Evolutionary conservation across 2,888 invertebrate genomes (phyloP).

Genomic region (Tachina grossa): DNA sequence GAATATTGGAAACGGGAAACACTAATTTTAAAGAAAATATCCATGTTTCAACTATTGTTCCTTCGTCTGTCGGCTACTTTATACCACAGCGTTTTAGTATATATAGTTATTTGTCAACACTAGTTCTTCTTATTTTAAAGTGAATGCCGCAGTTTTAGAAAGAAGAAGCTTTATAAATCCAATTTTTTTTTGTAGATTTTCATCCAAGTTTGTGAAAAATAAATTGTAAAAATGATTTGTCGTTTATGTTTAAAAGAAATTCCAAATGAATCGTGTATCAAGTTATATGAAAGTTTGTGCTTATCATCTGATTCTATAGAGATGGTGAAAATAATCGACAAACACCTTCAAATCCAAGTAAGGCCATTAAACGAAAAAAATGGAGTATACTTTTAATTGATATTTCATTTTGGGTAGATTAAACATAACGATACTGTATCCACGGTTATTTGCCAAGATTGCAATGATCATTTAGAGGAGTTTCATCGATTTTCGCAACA

Average conservation of each 20-base stretch:
- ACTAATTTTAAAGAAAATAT: too few relatives aligned
- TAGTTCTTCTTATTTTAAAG: not conserved
- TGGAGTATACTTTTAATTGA: constrained; percentile 14
- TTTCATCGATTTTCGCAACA: constrained; percentile 71
- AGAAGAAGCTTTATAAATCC: constrained; percentile 54
- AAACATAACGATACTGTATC: constrained; percentile 71
- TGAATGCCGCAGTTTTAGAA: constrained; percentile 17
- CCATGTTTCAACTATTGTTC: too few relatives aligned
- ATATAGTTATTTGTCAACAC: not conserved
- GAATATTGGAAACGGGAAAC: too few relatives aligned
- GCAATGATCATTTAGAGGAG: constrained; percentile 72
- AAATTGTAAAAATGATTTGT: constrained; percentile 61
- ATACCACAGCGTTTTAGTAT: too few relatives aligned
- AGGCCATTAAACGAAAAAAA: constrained; percentile 38
- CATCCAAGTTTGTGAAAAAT: constrained; percentile 17
- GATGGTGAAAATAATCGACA: constrained; percentile 77
- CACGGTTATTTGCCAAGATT: constrained; percentile 72
- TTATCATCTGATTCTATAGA: constrained; percentile 70
- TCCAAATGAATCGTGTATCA: constrained; percentile 59
- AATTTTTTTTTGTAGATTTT: constrained; percentile 26
- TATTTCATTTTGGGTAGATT: constrained; percentile 57
- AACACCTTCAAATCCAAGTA: constrained; percentile 78
- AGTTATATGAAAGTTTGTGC: constrained; percentile 54
- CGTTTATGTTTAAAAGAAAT: constrained; percentile 66
- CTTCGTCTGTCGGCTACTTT: too few relatives aligned